Evolutionary conservation across 2,113 vertebrate species (phyloP), one percentile per base, ranked within the genome.

Genomic region (cattle (Bos taurus)): DNA sequence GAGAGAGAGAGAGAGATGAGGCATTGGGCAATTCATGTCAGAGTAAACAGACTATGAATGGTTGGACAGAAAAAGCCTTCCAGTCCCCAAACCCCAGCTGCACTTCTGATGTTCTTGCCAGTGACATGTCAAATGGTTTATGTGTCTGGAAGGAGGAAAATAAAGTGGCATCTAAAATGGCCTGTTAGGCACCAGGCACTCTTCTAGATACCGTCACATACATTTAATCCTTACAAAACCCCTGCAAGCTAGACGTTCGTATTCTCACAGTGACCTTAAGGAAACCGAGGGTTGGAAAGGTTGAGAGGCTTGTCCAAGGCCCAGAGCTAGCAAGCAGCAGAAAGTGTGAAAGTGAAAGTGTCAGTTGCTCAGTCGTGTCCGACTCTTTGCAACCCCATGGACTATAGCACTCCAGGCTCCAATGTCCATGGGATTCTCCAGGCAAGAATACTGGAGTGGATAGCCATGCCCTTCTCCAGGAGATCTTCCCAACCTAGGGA

Each of bases 91-190:
- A 93, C n/a, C 97, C 93, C 98, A 97, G 95, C 91, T 92, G 91
- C 83, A 96, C 97, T 98, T 98, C 92, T 86, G 97, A 96, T 94
- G 82, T 0, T 0, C 82, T 90, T 90, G 95, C 74, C 50, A 96
- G 54, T 94, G 97, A 90, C 83, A 62, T 50, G 60, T 95, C 97
- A 97, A 98, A 94, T 95, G 92, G 11, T 97, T 98, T 94, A 92
- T 54, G 52, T 97, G 93, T 52, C 93, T 48, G 48, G 9, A 13
- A 92, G 74, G 95, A 87, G 54, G 84, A 87, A 94, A 88, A 87
- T 52, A 77, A 97, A 94, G 74, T 97, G 92, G 46, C 92, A 88
- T 95, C 94, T 97, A 71, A 71, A 71, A 71, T 23, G 67, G n/a
- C 67, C 94, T 81, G 86, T 88, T 85, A 85, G 89, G 74, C 46